phyloP scores from a whole-genome alignment of 2,797 vertebrate species.

The Hephaestus fuliginosus region DNA sequence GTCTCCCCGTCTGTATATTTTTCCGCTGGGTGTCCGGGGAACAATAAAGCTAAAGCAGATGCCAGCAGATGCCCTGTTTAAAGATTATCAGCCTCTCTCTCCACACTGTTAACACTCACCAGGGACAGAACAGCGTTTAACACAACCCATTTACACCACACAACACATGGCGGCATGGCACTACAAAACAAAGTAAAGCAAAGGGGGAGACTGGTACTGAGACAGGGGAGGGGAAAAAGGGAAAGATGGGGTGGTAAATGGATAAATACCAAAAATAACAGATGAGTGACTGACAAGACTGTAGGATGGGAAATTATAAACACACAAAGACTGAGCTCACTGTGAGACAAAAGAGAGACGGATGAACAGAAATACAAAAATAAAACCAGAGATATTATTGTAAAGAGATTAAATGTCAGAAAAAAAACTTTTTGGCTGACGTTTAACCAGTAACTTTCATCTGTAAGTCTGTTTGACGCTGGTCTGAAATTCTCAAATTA shows the following conservation, averaged over 20 bases:
- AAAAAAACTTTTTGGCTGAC: background rate
- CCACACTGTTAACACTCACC: slow-evolving; percentile 94
- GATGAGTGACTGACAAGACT: slow-evolving; percentile 17
- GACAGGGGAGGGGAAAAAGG: slow-evolving; percentile 7
- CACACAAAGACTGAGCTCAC: background rate
- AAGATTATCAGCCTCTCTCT: slow-evolving; percentile 94
- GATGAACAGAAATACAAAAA: background rate
- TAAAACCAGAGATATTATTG: background rate
- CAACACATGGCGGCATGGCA: slow-evolving; percentile 74
- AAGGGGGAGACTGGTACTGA: slow-evolving; percentile 16
- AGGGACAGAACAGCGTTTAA: slow-evolving; percentile 86
- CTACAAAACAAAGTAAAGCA: slow-evolving; percentile 59
- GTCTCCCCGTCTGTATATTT: slow-evolving; percentile 65
- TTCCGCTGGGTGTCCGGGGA: slow-evolving; percentile 87
- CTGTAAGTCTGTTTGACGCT: background rate
- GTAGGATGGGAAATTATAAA: slow-evolving; percentile 11
- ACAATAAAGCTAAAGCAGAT: slow-evolving; percentile 98
- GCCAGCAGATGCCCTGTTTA: slow-evolving; percentile 98
- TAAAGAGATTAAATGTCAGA: background rate
- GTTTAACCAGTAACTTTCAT: background rate
- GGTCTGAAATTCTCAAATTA: background rate
- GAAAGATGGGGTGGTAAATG: slow-evolving; percentile 1
- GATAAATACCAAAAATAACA: slow-evolving; percentile 21
- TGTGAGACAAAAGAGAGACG: background rate
- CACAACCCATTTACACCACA: slow-evolving; percentile 76